Evolutionary conservation across 2,888 invertebrate genomes (phyloP).

Genomic region (Icerya purchasi): DNA sequence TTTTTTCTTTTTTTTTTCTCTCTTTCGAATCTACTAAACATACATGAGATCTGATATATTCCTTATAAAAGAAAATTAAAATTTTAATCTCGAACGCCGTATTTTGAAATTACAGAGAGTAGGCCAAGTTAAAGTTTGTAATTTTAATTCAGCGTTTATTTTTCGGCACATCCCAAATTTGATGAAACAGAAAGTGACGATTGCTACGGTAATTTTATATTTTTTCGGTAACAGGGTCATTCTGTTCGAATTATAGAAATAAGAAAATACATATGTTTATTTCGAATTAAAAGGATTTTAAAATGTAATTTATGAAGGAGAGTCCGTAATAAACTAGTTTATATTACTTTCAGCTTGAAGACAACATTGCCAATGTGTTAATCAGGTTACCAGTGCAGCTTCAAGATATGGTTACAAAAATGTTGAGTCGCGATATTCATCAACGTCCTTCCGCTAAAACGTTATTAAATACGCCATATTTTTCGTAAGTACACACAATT

Average conservation of each 20-base stretch:
- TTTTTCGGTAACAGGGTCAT: no score
- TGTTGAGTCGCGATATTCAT: conserved; percentile 61
- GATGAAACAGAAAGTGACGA: neutral
- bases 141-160: neutral
- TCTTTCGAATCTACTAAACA: neutral
- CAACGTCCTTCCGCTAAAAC: conserved; percentile 78
- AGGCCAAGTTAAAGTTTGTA: no score
- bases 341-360: conserved; percentile 46
- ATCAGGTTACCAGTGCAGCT: conserved; percentile 60
- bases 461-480: conserved; percentile 71
- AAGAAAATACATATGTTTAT: no score
- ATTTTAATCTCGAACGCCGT: no score
- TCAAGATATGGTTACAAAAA: conserved; percentile 62
- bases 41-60: no score
- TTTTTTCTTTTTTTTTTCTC: neutral
- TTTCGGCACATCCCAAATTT: neutral
- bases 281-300: no score
- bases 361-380: conserved; percentile 53
- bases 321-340: no score
- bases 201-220: neutral
- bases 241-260: no score
- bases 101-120: no score
- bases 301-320: no score
- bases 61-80: no score
- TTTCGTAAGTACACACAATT: conserved; percentile 41